Evolutionary conservation across 2,113 vertebrate genomes (phyloP).

Genomic region (Phyllopteryx taeniolatus): DNA sequence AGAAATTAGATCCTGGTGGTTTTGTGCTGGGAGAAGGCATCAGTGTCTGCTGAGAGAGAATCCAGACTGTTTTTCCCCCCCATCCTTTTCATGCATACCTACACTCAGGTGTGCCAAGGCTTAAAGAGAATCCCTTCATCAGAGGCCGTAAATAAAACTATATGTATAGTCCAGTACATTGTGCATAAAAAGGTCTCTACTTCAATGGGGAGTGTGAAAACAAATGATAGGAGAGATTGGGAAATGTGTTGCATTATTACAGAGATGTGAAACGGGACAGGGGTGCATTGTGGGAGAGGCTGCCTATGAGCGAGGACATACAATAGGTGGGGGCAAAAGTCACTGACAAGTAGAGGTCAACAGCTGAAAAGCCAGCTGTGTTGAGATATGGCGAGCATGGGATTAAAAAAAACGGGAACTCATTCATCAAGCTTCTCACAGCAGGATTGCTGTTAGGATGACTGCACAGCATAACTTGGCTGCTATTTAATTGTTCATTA

Average conservation of each 20-base stretch:
- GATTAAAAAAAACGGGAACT: conserved; percentile 35
- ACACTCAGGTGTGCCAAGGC: neutral
- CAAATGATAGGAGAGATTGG: neutral
- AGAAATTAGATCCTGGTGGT: conserved; percentile 61
- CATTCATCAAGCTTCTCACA: conserved; percentile 49
- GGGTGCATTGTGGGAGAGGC: conserved; percentile 47
- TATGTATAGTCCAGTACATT: neutral
- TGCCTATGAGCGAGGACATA: conserved; percentile 31
- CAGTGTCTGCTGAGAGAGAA: conserved; percentile 72
- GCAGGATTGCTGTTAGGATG: conserved; percentile 8
- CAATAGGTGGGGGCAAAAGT: conserved; percentile 65
- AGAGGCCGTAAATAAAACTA: neutral
- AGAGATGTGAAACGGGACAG: conserved; percentile 39
- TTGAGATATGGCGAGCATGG: conserved; percentile 11
- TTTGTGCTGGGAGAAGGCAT: conserved; percentile 43
- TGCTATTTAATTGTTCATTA: conserved; percentile 13
- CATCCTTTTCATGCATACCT: neutral
- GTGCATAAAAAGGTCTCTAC: neutral
- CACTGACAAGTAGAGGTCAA: conserved; percentile 54
- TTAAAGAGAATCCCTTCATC: neutral
- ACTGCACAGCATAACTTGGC: conserved; percentile 15
- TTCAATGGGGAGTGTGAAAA: conserved; percentile 11
- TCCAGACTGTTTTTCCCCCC: conserved; percentile 14
- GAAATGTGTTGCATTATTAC: conserved; percentile 39
- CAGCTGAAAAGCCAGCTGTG: conserved; percentile 60